Conservation (phyloP, 2,797 vertebrate species). For the Pelodytes ibericus region DNA sequence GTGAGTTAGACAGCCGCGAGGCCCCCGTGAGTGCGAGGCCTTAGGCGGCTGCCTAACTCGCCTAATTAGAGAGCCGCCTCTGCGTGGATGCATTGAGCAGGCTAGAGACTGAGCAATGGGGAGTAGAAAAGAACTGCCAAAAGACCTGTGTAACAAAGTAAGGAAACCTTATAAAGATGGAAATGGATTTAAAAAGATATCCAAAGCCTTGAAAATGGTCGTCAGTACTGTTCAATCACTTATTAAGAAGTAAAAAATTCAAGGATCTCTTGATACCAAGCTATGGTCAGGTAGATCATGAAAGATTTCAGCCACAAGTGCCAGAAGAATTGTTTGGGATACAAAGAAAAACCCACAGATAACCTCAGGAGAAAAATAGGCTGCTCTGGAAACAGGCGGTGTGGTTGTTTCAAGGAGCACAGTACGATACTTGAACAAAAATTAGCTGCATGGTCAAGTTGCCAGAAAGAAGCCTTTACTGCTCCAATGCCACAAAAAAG, state of each 20-base stretch:
- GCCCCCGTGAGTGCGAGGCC: no score
- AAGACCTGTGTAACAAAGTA: not conserved
- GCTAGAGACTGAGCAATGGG: not conserved
- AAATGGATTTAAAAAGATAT: not conserved
- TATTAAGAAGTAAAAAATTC: not conserved
- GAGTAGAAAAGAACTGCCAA: not conserved
- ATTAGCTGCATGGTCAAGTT: conserved; percentile 3
- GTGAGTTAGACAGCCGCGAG: no score
- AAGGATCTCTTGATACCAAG: not conserved
- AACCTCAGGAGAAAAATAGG: conserved; percentile 11
- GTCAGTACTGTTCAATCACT: not conserved
- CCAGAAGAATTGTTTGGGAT: not conserved
- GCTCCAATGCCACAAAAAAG: not conserved
- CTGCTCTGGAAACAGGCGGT: not conserved
- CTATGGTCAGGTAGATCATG: not conserved
- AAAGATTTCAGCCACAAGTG: not conserved
- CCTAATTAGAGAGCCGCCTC: no score
- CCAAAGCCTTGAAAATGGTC: not conserved
- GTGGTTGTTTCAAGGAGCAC: conserved; percentile 2
- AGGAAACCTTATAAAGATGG: not conserved
- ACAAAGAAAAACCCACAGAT: not conserved
- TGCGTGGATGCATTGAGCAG: not conserved
- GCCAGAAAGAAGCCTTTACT: not conserved
- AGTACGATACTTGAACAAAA: not conserved
- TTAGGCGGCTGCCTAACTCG: no score